These are phyloP conservation scores for Boulengeromyrus knoepffleri DNA, from an alignment of 2,113 vertebrate species.

Conservation along the genomic window DNA sequence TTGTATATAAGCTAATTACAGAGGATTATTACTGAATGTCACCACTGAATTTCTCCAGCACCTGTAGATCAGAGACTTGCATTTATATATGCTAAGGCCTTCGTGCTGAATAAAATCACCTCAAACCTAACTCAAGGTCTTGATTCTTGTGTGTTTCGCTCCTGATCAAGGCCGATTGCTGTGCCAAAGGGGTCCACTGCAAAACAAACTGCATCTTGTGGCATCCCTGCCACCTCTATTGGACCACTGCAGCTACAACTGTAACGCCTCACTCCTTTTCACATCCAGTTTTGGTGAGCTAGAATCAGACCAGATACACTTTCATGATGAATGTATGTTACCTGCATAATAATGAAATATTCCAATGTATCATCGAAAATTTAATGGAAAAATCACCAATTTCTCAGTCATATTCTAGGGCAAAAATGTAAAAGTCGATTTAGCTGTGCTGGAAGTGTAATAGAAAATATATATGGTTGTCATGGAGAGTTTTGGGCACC, in stretches of 20 bases:
- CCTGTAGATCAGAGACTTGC: background rate
- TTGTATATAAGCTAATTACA: slow-evolving; percentile 8
- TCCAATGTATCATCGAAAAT: background rate
- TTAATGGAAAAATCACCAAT: background rate
- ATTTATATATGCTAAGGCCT: background rate
- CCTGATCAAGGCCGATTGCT: background rate
- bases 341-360: background rate
- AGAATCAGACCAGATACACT: background rate
- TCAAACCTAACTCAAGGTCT: background rate
- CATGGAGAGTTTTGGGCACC: background rate
- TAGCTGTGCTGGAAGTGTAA: background rate
- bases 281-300: background rate
- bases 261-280: background rate
- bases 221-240: background rate
- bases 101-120: slow-evolving; percentile 1
- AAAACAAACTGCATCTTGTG: background rate
- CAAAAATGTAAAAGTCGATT: background rate
- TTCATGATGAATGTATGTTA: background rate
- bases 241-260: background rate
- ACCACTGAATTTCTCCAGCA: background rate
- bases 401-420: background rate
- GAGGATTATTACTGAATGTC: background rate
- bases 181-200: background rate
- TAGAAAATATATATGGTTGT: background rate
- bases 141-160: background rate